Conservation (phyloP, 2,888 invertebrate genomes). For the Amphipyra berbera region DNA sequence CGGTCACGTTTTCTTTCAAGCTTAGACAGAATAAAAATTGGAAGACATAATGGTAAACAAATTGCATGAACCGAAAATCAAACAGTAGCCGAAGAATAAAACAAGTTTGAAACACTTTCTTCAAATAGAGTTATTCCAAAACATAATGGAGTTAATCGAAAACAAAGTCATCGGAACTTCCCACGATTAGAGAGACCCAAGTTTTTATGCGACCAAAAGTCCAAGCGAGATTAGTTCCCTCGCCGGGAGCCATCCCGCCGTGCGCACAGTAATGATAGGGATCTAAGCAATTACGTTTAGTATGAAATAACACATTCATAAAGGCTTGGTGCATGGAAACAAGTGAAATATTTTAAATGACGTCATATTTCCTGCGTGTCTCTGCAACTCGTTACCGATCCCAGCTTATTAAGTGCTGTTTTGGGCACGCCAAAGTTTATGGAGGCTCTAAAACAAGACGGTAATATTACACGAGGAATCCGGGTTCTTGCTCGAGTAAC, state of each 20-base stretch:
- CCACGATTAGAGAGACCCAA: slow-evolving; percentile 72
- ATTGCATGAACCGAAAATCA: slow-evolving; percentile 44
- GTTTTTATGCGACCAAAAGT: slow-evolving; percentile 70
- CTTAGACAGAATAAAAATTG: slow-evolving; percentile 28
- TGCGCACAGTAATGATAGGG: slow-evolving; percentile 83
- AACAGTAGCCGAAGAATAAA: slow-evolving; percentile 42
- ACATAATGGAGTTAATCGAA: slow-evolving; percentile 71
- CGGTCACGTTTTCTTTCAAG: slow-evolving; percentile 41
- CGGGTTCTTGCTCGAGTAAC: neutral
- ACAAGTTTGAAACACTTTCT: slow-evolving; percentile 48
- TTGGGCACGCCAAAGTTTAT: slow-evolving; percentile 13
- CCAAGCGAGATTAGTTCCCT: slow-evolving; percentile 68
- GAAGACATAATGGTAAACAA: slow-evolving; percentile 39
- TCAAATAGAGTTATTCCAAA: slow-evolving; percentile 74
- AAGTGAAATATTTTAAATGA: slow-evolving; percentile 69
- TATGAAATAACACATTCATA: slow-evolving; percentile 76
- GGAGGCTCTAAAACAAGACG: slow-evolving; percentile 5
- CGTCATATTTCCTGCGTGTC: slow-evolving; percentile 64
- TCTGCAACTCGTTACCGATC: slow-evolving; percentile 20
- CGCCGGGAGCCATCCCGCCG: slow-evolving; percentile 82
- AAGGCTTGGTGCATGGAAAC: slow-evolving; percentile 72
- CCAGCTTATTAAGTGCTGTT: slow-evolving; percentile 21
- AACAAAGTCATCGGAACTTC: slow-evolving; percentile 71
- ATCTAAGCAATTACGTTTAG: slow-evolving; percentile 81
- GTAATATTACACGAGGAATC: slow-evolving; percentile 1